A percentile compares a stretch with the other conserved stretches of the same genome.
Conservation (phyloP, 2,113 vertebrate species). For the Phodopus roborovskii region DNA sequence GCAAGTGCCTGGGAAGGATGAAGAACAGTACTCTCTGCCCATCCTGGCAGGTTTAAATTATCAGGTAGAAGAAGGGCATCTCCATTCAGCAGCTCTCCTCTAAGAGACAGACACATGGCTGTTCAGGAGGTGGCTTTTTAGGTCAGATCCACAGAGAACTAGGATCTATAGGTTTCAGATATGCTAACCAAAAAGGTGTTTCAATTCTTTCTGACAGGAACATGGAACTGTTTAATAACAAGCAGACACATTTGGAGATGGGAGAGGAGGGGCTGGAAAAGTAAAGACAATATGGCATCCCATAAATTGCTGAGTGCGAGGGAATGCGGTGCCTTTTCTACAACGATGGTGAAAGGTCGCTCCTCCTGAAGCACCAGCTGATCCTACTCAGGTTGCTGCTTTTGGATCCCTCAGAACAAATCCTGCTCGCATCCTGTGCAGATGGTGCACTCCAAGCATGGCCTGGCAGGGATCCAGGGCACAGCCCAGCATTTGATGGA, state of each 20-base stretch:
- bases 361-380: constrained; percentile 64
- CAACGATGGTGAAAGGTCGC: background rate
- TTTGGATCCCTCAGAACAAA: background rate
- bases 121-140: background rate
- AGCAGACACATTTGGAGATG: background rate
- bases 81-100: background rate
- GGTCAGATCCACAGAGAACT: background rate
- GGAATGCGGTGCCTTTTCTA: background rate
- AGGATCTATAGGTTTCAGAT: background rate
- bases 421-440: constrained; percentile 46
- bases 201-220: background rate
- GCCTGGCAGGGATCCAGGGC: constrained; percentile 37
- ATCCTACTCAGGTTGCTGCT: constrained; percentile 36
- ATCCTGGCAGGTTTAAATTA: background rate
- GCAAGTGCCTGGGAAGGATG: background rate
- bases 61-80: background rate
- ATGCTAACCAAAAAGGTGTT: background rate
- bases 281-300: background rate
- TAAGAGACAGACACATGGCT: background rate
- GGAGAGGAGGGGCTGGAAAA: background rate
- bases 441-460: constrained; percentile 58
- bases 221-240: background rate
- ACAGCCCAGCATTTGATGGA: background rate
- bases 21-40: background rate
- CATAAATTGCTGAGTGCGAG: constrained; percentile 20